Evolutionary conservation across 2,888 invertebrate species (phyloP), one percentile per base, ranked within the genome.

Genomic region (Hirtodrosophila duncani): DNA sequence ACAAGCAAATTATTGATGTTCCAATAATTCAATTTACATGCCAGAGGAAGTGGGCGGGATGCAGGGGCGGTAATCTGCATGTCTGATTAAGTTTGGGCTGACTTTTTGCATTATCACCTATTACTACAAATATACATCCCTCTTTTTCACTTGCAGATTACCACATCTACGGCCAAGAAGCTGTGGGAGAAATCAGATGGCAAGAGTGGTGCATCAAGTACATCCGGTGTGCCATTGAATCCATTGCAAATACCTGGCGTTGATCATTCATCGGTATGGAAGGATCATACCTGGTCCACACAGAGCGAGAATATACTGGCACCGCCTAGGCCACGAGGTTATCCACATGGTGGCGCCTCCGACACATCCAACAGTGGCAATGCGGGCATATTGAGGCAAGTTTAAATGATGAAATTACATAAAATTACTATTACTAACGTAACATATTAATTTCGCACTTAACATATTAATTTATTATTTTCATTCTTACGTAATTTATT

Each of bases 161-260:
- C 95, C 88, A 94, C 96, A 87, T 93, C 96, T 88, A 94, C 96
- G 88, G 94, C 96, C 87, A 96, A 96, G 89, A 96, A 96, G 88
- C 88, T 96, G 87, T 96, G 96, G 96, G 94, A 93, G 88, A 93
- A 91, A 86, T 91, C 92, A 63, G 92, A 92, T 86, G 92, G 92
- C 85, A 94, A 95, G 87, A 92, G 94, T 67, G 91, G 91, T 24
- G 79, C 65, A 11, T 82, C 84, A 9, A 78, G 69, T 48, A 80
- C 81, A 69, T 89, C 92, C 4, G 88, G 88, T 67, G 91, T 91
- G 87, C 90, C 92, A 89, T 87, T 92, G 89, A 89, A 95, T 90
- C 90, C 95, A 86, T 85, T 90, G 85, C 89, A 92, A 88, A 88
- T 92, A 83, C 90, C 91, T 81, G 82, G 89, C 74, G 84, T 85